Percentiles rank a stretch among this genome's conserved stretches.
Conservation (phyloP, 92 coral and sea anemone species). For the Epizoanthus ramosus region DNA sequence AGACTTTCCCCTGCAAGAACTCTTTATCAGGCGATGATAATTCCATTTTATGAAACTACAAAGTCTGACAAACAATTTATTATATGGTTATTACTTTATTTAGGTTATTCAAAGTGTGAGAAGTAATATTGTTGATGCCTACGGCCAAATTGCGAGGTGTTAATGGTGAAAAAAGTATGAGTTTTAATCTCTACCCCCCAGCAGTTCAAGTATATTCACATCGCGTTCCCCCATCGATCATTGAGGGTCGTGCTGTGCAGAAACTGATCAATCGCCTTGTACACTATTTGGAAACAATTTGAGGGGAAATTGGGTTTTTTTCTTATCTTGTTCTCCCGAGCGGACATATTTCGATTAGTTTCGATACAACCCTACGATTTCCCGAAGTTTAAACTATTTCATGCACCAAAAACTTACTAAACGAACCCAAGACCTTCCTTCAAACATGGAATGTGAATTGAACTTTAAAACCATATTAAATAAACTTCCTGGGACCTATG, state of each 20-base stretch:
- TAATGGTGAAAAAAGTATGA: conserved; percentile 29
- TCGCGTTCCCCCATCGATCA: conserved; percentile 14
- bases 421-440: not conserved
- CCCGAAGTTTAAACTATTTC: not conserved
- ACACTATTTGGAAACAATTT: conserved; percentile 12
- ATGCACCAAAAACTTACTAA: not conserved
- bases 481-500: conserved; percentile 20
- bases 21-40: too few relatives aligned
- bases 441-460: conserved; percentile 31
- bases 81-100: not conserved
- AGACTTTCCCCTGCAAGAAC: too few relatives aligned
- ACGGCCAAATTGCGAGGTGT: conserved; percentile 24
- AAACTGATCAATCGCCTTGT: conserved; percentile 6
- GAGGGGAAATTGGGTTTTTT: not conserved
- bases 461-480: conserved; percentile 35
- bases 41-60: too few relatives aligned
- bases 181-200: conserved; percentile 34
- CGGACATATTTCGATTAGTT: not conserved
- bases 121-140: conserved; percentile 9
- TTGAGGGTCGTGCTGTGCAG: conserved; percentile 9
- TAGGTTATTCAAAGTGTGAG: not conserved
- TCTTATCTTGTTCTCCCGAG: not conserved
- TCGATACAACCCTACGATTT: not conserved
- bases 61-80: not conserved
- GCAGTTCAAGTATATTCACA: not conserved